Percentiles rank a stretch among this genome's conserved stretches.
Conservation (phyloP, 2,797 vertebrate species). For the Gallinago solitaria region DNA sequence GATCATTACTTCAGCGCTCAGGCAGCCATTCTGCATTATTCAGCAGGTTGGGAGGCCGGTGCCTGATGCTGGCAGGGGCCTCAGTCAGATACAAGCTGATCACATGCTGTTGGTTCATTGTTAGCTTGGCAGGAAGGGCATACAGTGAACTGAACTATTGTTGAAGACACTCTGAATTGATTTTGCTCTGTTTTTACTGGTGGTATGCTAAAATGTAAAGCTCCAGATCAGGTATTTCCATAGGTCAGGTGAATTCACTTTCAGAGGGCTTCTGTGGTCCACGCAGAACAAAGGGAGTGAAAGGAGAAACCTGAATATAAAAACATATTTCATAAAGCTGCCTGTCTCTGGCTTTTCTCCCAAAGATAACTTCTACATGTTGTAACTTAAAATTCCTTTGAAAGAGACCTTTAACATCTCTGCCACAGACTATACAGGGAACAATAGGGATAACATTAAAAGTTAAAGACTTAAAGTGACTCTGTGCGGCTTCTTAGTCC, state of each 20-base stretch:
- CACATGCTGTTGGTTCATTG: constrained; percentile 58
- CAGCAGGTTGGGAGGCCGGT: constrained; percentile 57
- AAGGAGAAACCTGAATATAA: background rate
- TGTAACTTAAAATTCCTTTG: background rate
- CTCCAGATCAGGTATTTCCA: background rate
- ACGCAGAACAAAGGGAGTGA: background rate
- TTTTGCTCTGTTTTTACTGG: constrained; percentile 29
- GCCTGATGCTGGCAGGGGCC: constrained; percentile 45
- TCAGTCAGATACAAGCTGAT: background rate
- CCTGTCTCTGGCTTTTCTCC: background rate
- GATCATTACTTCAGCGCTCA: constrained; percentile 43
- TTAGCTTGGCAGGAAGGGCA: constrained; percentile 30
- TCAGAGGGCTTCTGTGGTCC: background rate
- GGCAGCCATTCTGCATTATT: constrained; percentile 58
- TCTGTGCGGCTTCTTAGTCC: background rate
- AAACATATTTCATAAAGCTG: background rate
- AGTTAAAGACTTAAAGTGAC: background rate
- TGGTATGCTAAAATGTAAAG: background rate
- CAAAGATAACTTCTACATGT: background rate
- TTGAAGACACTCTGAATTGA: constrained; percentile 12
- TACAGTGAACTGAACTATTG: constrained; percentile 19
- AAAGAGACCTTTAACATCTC: background rate
- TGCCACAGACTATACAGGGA: background rate
- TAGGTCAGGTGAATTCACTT: background rate
- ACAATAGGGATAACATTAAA: background rate